A percentile compares a stretch with the other conserved stretches of the same genome.
Evolutionary conservation across 2,113 vertebrate species (phyloP).

Genomic region (Pelecanus crispus): DNA sequence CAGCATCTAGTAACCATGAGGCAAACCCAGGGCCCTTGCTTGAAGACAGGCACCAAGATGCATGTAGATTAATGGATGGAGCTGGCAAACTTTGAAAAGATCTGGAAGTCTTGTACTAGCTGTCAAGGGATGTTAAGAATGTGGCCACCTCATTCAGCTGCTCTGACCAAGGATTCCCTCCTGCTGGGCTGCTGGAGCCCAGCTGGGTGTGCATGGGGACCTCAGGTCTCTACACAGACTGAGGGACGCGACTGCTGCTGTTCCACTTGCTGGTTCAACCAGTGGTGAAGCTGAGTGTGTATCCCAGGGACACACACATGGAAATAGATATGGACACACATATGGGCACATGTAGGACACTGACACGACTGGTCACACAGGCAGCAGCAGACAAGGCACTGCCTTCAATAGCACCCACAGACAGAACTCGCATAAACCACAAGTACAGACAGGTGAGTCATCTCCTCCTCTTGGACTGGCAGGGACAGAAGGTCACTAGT

Average conservation of each 20-base stretch:
- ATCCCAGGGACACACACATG: neutral
- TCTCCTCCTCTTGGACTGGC: neutral
- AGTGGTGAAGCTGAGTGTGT: neutral
- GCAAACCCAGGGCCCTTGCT: neutral
- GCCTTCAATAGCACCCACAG: neutral
- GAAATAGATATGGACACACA: fast-evolving
- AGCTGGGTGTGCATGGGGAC: fast-evolving
- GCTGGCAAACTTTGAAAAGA: neutral
- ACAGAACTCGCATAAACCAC: neutral
- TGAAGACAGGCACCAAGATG: neutral
- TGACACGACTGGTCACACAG: neutral
- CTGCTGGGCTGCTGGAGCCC: neutral
- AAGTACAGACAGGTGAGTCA: neutral
- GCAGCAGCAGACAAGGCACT: neutral
- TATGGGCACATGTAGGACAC: neutral
- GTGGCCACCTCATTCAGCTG: neutral
- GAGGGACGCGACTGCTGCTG: fast-evolving
- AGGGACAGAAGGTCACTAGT: neutral
- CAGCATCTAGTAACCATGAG: neutral
- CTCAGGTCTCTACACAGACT: neutral
- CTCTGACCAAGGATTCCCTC: neutral
- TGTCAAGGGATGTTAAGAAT: neutral
- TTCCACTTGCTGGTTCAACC: neutral
- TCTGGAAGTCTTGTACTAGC: neutral
- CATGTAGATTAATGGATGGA: neutral